phyloP scores from a whole-genome alignment of 2,113 vertebrate species.

The Poecile atricapillus region DNA sequence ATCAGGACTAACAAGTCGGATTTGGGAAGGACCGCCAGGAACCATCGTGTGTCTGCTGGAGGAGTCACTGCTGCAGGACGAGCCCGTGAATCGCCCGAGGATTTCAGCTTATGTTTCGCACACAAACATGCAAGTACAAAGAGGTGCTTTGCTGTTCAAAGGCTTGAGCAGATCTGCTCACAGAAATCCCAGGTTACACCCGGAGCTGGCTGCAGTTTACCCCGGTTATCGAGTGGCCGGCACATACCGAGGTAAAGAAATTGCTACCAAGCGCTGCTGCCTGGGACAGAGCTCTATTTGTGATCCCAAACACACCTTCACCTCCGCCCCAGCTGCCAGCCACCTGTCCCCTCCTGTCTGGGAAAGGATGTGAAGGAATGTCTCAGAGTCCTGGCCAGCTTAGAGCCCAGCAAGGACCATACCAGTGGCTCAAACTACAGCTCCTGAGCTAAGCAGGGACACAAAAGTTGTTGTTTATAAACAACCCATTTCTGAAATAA shows the following conservation, averaged over 20 bases:
- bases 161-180: neutral
- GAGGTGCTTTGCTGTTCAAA: neutral
- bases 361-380: neutral
- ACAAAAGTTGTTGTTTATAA: neutral
- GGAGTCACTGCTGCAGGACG: neutral
- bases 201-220: neutral
- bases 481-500: neutral
- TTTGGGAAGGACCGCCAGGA: slow-evolving; percentile 4
- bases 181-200: neutral
- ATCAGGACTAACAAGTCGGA: neutral
- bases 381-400: neutral
- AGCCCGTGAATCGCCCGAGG: fast-evolving
- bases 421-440: neutral
- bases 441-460: neutral
- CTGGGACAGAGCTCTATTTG: neutral
- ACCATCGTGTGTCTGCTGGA: neutral
- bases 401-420: fast-evolving
- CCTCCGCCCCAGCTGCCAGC: neutral
- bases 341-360: neutral
- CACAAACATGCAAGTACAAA: neutral
- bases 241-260: neutral
- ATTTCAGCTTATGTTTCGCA: neutral
- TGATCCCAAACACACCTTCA: neutral
- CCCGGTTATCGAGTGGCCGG: neutral
- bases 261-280: neutral